These are phyloP conservation scores for Falco novaeseelandiae DNA, from an alignment of 2,797 vertebrate species.

Conservation along the genomic window DNA sequence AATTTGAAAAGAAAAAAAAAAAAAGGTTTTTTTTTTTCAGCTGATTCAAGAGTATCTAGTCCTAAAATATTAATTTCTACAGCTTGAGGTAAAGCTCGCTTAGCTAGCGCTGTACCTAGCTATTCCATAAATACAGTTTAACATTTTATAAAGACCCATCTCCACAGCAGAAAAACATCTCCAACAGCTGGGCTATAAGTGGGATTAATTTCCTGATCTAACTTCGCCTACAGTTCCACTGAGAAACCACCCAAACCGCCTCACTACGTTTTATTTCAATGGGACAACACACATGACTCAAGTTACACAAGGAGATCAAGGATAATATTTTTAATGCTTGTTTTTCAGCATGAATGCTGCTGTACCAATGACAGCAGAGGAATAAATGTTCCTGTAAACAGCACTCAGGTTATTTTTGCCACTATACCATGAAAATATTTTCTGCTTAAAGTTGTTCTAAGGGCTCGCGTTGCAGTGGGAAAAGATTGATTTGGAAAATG, in stretches of 20 bases:
- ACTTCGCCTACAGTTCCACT: neutral
- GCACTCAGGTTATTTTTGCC: neutral
- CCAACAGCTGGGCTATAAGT: neutral
- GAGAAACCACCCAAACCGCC: neutral
- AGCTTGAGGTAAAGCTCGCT: neutral
- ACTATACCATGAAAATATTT: neutral
- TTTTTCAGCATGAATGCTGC: neutral
- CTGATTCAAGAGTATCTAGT: neutral
- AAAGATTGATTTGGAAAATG: neutral
- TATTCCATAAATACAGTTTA: neutral
- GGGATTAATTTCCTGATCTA: neutral
- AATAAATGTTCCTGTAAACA: constrained; percentile 12
- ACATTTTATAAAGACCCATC: neutral
- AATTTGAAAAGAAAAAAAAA: neutral
- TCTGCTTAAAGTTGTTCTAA: neutral
- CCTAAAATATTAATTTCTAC: neutral
- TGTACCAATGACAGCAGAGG: neutral
- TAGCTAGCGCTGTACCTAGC: neutral
- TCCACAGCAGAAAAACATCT: neutral
- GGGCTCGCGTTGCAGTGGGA: neutral
- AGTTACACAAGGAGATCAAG: neutral
- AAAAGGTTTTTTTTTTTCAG: neutral
- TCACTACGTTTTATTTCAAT: neutral
- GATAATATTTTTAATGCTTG: neutral
- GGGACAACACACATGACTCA: neutral